Conservation (phyloP, 2,797 vertebrate genomes). For the Coregonus sp. region DNA sequence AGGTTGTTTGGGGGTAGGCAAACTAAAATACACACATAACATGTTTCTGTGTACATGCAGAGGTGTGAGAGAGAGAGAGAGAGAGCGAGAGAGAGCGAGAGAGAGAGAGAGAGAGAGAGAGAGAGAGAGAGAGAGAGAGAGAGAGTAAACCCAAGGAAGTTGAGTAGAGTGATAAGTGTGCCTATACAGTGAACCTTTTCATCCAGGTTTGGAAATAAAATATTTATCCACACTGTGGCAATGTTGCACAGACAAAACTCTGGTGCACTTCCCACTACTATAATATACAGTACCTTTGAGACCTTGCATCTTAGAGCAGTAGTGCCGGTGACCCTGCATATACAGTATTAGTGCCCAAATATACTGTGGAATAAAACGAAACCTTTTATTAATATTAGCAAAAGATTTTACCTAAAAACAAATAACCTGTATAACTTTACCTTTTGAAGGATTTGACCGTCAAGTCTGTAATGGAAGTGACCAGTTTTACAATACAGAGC, state of each 20-base stretch:
- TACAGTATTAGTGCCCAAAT: neutral
- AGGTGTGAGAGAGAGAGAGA: slow-evolving; percentile 1
- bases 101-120: neutral
- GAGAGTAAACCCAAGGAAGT: neutral
- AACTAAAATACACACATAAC: neutral
- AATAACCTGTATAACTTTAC: neutral
- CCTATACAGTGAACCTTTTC: neutral
- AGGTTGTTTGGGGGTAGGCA: neutral
- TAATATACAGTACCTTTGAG: too few relatives aligned
- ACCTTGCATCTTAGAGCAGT: neutral
- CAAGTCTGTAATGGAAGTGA: neutral
- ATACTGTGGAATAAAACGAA: neutral
- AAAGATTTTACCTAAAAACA: neutral
- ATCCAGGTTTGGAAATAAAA: neutral
- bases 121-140: too few relatives aligned
- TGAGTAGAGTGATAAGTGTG: neutral
- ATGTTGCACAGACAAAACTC: slow-evolving; percentile 50
- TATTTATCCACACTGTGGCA: slow-evolving; percentile 56
- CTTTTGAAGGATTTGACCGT: too few relatives aligned
- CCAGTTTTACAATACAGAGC: neutral
- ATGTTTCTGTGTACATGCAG: neutral
- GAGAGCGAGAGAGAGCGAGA: neutral
- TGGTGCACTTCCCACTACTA: neutral
- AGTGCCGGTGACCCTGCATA: neutral
- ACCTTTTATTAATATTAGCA: neutral